These are phyloP conservation scores for Thinocorus orbignyianus DNA, from an alignment of 2,113 vertebrate species.

Conservation along the genomic window DNA sequence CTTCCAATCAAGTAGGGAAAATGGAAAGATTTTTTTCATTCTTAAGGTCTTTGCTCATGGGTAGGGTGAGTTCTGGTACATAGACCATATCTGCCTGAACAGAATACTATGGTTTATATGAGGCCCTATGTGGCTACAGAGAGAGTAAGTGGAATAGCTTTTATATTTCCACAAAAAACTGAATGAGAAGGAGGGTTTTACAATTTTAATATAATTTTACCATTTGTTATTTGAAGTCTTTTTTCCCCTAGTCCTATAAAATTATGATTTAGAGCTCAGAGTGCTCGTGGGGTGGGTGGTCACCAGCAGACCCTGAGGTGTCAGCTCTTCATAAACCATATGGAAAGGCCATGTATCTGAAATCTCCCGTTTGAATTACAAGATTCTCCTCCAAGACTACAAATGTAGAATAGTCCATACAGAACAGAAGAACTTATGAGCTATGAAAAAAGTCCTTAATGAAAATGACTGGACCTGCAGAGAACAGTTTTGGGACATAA, in stretches of 20 bases:
- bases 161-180: neutral
- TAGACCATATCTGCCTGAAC: neutral
- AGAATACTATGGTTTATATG: neutral
- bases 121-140: neutral
- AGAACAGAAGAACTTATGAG: neutral
- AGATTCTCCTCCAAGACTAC: neutral
- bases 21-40: neutral
- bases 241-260: neutral
- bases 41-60: neutral
- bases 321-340: neutral
- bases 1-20: neutral
- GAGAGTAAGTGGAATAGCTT: neutral
- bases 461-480: neutral
- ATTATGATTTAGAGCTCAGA: neutral
- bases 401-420: neutral
- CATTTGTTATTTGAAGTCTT: neutral
- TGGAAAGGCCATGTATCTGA: neutral
- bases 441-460: neutral
- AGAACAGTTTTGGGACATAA: neutral
- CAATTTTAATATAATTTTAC: neutral
- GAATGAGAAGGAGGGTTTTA: neutral
- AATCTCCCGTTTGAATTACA: neutral
- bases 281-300: accelerated
- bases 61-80: neutral
- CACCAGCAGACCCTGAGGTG: neutral